phyloP scores from a whole-genome alignment of 2,888 invertebrate genomes.

The Idaea biselata region DNA sequence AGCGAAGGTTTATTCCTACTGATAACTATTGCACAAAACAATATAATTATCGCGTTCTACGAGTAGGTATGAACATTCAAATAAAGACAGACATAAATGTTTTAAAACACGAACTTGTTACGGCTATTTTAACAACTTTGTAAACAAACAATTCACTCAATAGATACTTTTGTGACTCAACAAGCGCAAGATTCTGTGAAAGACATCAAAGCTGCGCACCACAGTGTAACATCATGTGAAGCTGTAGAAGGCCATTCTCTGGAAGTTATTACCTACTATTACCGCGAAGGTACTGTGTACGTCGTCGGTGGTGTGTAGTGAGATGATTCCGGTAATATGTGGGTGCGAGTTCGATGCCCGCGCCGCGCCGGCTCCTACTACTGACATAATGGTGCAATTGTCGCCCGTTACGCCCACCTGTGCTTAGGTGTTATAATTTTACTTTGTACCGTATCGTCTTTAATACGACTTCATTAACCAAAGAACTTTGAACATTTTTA shows the following conservation, averaged over 20 bases:
- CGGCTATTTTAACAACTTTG: neutral
- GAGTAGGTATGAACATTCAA: no score
- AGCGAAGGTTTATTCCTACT: no score
- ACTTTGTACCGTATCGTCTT: neutral
- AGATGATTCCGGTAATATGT: slow-evolving; percentile 45
- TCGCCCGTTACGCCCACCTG: slow-evolving; percentile 60
- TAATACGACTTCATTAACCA: neutral
- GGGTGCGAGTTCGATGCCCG: slow-evolving; percentile 71
- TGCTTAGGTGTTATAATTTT: neutral
- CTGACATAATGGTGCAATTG: slow-evolving; percentile 65
- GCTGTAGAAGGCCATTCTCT: neutral
- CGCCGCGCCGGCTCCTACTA: slow-evolving; percentile 45
- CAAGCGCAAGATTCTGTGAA: neutral
- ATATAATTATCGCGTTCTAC: no score
- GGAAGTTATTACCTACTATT: neutral
- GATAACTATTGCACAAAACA: no score
- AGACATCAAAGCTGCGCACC: neutral
- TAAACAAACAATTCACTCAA: neutral
- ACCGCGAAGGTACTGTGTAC: neutral
- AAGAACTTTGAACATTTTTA: neutral
- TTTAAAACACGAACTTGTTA: neutral
- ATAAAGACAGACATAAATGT: no score
- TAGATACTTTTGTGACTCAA: neutral
- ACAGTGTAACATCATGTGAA: neutral
- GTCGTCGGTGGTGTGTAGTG: slow-evolving; percentile 3